Base-by-base conservation (phyloP, 2,888 invertebrate species). In the Dyspetes luteomarginatus region DNA sequence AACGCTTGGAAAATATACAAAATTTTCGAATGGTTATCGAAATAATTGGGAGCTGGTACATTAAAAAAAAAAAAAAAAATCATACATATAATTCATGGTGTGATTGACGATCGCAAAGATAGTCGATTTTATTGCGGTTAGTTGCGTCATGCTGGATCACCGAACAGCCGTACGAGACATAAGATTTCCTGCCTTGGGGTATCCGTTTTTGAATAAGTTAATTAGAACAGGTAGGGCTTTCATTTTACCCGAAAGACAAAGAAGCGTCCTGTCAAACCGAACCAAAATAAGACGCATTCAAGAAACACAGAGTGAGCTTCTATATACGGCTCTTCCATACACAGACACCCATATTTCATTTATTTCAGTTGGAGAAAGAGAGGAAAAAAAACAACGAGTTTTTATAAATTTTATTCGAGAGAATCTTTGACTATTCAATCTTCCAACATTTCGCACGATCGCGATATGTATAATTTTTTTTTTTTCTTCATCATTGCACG, bases 271-370 rank as follows among this genome's bases (percentile, higher is more conserved):
- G 90, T 89, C 88, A 89, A 88, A 88, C 87, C 88, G 82, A 90
- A 88, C 89, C 90, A 91, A 91, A 91, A 91, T 91, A 91, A 88
- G 81, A 86, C 88, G 86, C 87, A 89, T 91, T 91, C 88, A 89
- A 78, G 71, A 50, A 65, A 50, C 48, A 22, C 15, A n/a, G 17
- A 48, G 28, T 58, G 50, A 45, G 41, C 43, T 28, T 50, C 15
- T 45, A 19, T 55, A 43, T 1, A 17, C 58, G 69, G 30, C 76
- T 43, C 43, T n/a, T 26, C 22, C 62, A 15, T 62, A 83, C 81
- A 65, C 81, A 84, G 85, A 86, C 86, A 86, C 84, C 84, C 82
- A 84, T 82, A 80, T 84, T 82, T 82, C 65, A 82, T 81, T 82
- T 85, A 77, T 82, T 74, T 62, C 58, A 56, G 28, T n/a, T 48